These are phyloP conservation scores for Eulimnadia texana DNA, from an alignment of 1,140 invertebrate species.

Conservation along the genomic window DNA sequence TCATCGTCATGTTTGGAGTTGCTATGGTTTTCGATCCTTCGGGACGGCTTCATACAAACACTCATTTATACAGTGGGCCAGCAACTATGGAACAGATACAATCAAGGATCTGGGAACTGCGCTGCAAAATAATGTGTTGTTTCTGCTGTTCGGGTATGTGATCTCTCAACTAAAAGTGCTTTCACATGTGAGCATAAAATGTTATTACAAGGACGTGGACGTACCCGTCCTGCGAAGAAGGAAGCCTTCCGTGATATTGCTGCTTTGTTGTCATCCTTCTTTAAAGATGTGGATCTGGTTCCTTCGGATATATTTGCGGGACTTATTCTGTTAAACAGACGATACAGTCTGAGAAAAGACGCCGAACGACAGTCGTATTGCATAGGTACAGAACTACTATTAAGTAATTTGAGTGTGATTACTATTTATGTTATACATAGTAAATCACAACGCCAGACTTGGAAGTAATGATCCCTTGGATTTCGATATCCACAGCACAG, in stretches of 20 bases:
- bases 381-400: background rate
- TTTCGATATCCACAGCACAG: background rate
- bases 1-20: background rate
- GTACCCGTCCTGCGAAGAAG: background rate
- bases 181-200: background rate
- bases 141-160: constrained; percentile 34
- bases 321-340: constrained; percentile 48
- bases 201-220: constrained; percentile 27
- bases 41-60: no score
- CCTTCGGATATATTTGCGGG: constrained; percentile 78
- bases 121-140: constrained; percentile 62
- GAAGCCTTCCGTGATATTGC: constrained; percentile 12
- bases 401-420: background rate
- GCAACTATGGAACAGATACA: background rate
- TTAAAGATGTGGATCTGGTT: constrained; percentile 69
- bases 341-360: constrained; percentile 40
- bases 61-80: background rate
- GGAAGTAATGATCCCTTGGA: background rate
- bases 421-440: background rate
- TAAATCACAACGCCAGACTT: constrained; percentile 5
- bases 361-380: constrained; percentile 33
- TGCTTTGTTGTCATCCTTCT: constrained; percentile 52
- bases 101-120: constrained; percentile 28
- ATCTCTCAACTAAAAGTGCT: background rate
- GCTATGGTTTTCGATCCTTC: background rate